phyloP scores from a whole-genome alignment of 2,888 invertebrate species.

The Meiosimyza platycephala region DNA sequence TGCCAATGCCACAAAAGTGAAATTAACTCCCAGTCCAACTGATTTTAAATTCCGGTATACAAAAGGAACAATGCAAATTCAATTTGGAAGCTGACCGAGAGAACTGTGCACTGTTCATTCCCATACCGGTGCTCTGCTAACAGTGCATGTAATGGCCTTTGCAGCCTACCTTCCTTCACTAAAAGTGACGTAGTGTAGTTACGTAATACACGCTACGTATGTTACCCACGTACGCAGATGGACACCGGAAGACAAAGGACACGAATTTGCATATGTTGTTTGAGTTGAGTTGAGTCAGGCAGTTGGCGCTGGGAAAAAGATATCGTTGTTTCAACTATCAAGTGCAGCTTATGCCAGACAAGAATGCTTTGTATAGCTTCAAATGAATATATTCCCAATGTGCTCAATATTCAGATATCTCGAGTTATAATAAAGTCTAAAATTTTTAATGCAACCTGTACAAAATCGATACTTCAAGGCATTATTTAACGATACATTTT shows the following conservation, averaged over 20 bases:
- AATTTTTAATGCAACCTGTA: too few relatives aligned
- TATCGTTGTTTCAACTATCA: background rate
- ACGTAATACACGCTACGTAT: conserved; percentile 8
- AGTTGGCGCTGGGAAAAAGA: background rate
- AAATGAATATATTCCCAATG: too few relatives aligned
- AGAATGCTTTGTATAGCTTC: too few relatives aligned
- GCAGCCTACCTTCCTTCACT: too few relatives aligned
- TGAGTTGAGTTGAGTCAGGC: background rate
- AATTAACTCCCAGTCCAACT: conserved; percentile 15
- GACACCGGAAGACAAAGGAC: conserved; percentile 22
- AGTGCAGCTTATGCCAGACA: too few relatives aligned
- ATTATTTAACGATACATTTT: too few relatives aligned
- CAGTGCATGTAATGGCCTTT: too few relatives aligned
- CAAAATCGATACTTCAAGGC: too few relatives aligned
- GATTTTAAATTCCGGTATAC: conserved; percentile 20
- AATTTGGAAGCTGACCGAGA: background rate
- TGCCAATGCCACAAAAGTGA: conserved; percentile 1
- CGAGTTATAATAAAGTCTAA: too few relatives aligned
- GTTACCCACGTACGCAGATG: conserved; percentile 29
- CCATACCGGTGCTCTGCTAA: background rate
- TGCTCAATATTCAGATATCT: too few relatives aligned
- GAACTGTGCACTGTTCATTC: background rate
- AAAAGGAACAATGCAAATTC: conserved; percentile 16
- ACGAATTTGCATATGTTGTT: conserved; percentile 26
- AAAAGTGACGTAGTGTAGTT: background rate